A percentile compares a stretch with the other conserved stretches of the same genome.
These are phyloP conservation scores for Cybosia mesomella DNA, from an alignment of 2,888 invertebrate genomes.

Conservation along the genomic window DNA sequence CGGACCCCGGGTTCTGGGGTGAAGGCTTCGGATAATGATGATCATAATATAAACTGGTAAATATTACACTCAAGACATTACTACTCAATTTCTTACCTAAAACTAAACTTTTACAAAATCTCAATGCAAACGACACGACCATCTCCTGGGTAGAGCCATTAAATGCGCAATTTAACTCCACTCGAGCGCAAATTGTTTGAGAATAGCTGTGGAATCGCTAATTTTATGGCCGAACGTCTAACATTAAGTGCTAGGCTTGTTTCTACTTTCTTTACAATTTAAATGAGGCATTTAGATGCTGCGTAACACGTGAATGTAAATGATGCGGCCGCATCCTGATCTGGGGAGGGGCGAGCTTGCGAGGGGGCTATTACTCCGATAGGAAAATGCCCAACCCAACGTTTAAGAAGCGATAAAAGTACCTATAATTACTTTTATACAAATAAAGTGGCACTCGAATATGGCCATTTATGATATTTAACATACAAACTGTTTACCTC, in stretches of 20 bases:
- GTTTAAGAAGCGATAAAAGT: constrained; percentile 1
- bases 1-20: too few species aligned
- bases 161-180: constrained; percentile 35
- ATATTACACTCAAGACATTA: neutral
- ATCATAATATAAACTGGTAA: neutral
- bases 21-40: too few species aligned
- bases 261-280: constrained; percentile 19
- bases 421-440: neutral
- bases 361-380: neutral
- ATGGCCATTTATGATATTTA: neutral
- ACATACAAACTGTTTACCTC: too few species aligned
- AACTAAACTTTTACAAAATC: neutral
- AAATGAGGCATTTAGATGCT: constrained; percentile 24
- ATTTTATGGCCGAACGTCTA: constrained; percentile 34
- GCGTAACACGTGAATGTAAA: neutral
- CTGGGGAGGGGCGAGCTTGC: neutral
- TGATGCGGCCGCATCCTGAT: constrained; percentile 11
- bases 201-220: constrained; percentile 34
- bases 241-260: constrained; percentile 21
- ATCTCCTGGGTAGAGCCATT: constrained; percentile 25
- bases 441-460: neutral
- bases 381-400: neutral
- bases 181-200: constrained; percentile 27
- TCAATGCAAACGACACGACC: constrained; percentile 8
- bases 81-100: constrained; percentile 12